phyloP scores from a whole-genome alignment of 1,140 invertebrate species.

The Tetramorium simillimum region DNA sequence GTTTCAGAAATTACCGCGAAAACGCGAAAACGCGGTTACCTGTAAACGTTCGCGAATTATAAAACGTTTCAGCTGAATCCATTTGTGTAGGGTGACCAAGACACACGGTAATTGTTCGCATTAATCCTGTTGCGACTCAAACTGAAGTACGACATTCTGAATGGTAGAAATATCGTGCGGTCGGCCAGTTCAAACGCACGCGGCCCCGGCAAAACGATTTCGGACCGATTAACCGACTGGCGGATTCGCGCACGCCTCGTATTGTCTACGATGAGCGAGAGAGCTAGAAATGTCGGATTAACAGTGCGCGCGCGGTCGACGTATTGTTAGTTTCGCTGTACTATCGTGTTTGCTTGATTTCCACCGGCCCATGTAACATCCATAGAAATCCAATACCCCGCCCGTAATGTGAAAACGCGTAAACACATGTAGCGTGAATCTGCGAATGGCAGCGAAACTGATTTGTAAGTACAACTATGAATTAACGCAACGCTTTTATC shows the following conservation, averaged over 20 bases:
- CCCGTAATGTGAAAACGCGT: slow-evolving; percentile 20
- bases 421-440: slow-evolving; percentile 24
- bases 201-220: slow-evolving; percentile 12
- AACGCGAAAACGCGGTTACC: background rate
- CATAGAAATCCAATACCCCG: slow-evolving; percentile 55
- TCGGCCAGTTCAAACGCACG: background rate
- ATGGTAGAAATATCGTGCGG: slow-evolving; percentile 31
- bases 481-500: slow-evolving; percentile 53
- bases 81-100: background rate
- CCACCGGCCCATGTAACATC: slow-evolving; percentile 39
- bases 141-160: background rate
- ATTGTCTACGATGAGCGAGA: slow-evolving; percentile 60
- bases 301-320: slow-evolving; percentile 4
- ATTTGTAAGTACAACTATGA: slow-evolving; percentile 50
- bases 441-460: slow-evolving; percentile 49
- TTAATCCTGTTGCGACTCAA: slow-evolving; percentile 21
- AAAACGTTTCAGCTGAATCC: background rate
- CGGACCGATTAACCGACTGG: slow-evolving; percentile 23
- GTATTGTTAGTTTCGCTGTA: slow-evolving; percentile 46
- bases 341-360: slow-evolving; percentile 57
- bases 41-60: background rate
- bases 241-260: slow-evolving; percentile 31
- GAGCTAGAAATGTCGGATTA: slow-evolving; percentile 46
- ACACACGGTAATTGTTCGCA: slow-evolving; percentile 30
- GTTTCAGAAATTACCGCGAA: background rate